phyloP scores from a whole-genome alignment of 2,113 vertebrate genomes.

The Eidolon helvum region DNA sequence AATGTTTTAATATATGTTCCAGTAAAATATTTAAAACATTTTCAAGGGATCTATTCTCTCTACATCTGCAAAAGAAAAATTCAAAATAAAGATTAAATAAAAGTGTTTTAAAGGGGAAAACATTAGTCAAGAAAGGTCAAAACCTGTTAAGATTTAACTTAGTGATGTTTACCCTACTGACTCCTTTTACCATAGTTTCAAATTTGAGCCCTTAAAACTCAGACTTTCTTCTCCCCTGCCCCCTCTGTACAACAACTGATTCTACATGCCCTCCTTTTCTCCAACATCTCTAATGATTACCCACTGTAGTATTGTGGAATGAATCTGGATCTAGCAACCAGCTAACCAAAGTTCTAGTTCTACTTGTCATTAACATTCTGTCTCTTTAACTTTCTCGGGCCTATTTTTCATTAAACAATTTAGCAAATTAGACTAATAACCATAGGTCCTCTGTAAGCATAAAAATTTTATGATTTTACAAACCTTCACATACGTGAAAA shows the following conservation, averaged over 20 bases:
- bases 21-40: constrained; percentile 6
- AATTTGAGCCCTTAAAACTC: constrained; percentile 11
- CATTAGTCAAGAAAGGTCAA: background rate
- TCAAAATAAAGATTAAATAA: background rate
- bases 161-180: background rate
- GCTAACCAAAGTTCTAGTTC: background rate
- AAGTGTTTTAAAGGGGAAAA: constrained; percentile 11
- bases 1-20: background rate
- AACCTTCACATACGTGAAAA: background rate
- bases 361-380: background rate
- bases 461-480: background rate
- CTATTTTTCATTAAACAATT: background rate
- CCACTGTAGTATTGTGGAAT: background rate
- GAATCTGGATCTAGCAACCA: background rate
- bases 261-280: background rate
- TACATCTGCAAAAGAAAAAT: background rate
- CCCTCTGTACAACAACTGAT: background rate
- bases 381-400: background rate
- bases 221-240: background rate
- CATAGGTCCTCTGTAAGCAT: background rate
- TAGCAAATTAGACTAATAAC: background rate
- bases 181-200: background rate
- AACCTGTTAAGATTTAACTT: constrained; percentile 1
- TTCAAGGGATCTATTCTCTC: background rate
- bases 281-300: background rate